Evolutionary conservation across 2,797 vertebrate genomes (phyloP).

Genomic region (Syndactyla subalaris): DNA sequence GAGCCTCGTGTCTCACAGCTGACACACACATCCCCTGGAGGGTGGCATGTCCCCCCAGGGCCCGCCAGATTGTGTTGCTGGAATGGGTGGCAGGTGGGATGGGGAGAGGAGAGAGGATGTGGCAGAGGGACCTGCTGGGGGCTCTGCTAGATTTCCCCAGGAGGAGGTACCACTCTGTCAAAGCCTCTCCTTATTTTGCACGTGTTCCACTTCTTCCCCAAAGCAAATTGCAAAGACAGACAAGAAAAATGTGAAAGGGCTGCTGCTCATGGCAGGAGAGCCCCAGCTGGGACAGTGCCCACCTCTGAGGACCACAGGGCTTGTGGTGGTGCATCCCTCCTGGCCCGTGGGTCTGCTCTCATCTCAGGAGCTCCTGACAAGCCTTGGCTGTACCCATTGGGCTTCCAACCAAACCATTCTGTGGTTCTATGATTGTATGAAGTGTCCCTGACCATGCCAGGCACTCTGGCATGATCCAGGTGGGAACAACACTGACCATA

Average conservation of each 20-base stretch:
- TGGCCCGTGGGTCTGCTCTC: background rate
- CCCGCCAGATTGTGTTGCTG: background rate
- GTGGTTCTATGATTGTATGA: background rate
- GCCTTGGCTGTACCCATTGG: background rate
- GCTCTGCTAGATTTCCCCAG: background rate
- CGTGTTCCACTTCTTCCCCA: background rate
- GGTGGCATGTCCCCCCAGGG: too few species aligned
- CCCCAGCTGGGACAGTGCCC: background rate
- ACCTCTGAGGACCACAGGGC: background rate
- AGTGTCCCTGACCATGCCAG: background rate
- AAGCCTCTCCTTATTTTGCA: background rate
- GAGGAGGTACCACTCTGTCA: background rate
- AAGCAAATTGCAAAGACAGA: background rate
- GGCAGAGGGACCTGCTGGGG: background rate
- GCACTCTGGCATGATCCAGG: background rate
- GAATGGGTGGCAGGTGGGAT: too few species aligned
- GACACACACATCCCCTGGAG: background rate
- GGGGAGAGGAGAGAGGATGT: background rate
- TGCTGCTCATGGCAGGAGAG: background rate
- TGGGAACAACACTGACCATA: background rate
- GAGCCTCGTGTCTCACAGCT: rapidly evolving
- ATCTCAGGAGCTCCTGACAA: background rate
- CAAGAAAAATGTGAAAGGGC: background rate
- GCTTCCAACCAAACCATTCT: background rate
- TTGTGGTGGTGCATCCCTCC: background rate